Evolutionary conservation across 2,888 invertebrate genomes (phyloP).

Genomic region (Polyommatus iphigenia): DNA sequence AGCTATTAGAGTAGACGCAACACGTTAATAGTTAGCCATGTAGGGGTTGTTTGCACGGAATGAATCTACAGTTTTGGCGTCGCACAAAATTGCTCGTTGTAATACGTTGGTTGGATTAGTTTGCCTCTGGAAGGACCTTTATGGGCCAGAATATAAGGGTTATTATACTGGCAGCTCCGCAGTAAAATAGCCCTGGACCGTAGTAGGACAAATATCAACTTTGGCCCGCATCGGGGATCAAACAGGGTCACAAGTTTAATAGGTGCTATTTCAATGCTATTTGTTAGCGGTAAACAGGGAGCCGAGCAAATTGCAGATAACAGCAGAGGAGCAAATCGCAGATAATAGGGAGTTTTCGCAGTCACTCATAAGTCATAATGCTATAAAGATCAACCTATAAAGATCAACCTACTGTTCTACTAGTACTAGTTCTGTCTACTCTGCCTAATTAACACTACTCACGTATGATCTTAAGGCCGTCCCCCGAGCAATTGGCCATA

Average conservation of each 20-base stretch:
- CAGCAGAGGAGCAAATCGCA: not conserved
- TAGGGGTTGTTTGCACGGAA: not conserved
- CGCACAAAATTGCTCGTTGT: slow-evolving; percentile 8
- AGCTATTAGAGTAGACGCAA: slow-evolving; percentile 3
- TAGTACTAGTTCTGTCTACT: no score
- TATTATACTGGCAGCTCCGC: not conserved
- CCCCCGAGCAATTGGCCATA: no score
- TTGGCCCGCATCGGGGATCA: slow-evolving; percentile 1
- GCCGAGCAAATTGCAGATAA: no score
- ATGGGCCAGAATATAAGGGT: not conserved
- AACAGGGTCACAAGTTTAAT: slow-evolving; percentile 10
- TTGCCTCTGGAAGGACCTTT: not conserved
- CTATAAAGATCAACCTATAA: no score
- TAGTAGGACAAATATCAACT: slow-evolving; percentile 12
- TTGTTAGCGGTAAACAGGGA: not conserved
- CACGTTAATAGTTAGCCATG: slow-evolving; percentile 1
- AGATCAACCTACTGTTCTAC: no score
- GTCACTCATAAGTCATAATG: no score
- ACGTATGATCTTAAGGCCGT: no score
- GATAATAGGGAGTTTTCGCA: no score
- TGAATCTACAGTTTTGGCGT: slow-evolving; percentile 2
- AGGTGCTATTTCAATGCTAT: not conserved
- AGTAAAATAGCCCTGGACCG: not conserved
- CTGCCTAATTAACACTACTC: no score
- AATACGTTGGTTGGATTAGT: not conserved